Evolutionary conservation across 2,113 vertebrate genomes (phyloP), one percentile per base, ranked within the genome.

Genomic region (Pygoscelis antarcticus): DNA sequence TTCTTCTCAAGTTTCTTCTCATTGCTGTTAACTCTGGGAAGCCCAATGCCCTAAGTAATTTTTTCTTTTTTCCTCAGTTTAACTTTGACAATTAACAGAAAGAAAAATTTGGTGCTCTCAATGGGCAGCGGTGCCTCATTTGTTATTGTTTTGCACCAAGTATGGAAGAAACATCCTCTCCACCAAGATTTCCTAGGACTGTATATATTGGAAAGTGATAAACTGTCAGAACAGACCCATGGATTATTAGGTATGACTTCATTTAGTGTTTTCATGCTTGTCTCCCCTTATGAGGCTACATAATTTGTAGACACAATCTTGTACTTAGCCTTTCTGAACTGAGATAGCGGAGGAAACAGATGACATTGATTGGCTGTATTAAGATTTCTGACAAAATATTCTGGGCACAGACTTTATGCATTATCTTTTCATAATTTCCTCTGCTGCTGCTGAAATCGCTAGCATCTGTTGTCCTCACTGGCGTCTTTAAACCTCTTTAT

Each of bases 171-270:
- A 68, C 98, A 99, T 89, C 99, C 99, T 1, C 96, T 98, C 74
- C 99, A 99, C 91, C 97, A 88, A 78, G 98, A 99, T 95, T 99
- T 99, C 91, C 97, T 99, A 71, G 99, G 99, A 46, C 98, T 99
- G 82, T 99, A 99, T 52, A 99, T 98, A 26, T 13, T 99, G 89
- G 98, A 99, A 90, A 98, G 98, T 83, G 98, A 99, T 91, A 97
- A 98, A 55, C 96, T 99, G 65, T 99, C 99, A 55, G 80, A 96
- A 26, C 95, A 94, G 70, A 99, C 99, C 44, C 99, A 99, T 16
- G 99, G 99, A 58, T 98, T 99, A 22, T 97, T 99, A 96, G 99
- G 99, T 99, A 99, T 58, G 96, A 36, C 20, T 89, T 46, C 21
- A n/a, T 62, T 82, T 36, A 13, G 17, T 60, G 23, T 58, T 51